Evolutionary conservation across 92 coral and sea anemone genomes (phyloP).

Genomic region (Heliopora coerulea): DNA sequence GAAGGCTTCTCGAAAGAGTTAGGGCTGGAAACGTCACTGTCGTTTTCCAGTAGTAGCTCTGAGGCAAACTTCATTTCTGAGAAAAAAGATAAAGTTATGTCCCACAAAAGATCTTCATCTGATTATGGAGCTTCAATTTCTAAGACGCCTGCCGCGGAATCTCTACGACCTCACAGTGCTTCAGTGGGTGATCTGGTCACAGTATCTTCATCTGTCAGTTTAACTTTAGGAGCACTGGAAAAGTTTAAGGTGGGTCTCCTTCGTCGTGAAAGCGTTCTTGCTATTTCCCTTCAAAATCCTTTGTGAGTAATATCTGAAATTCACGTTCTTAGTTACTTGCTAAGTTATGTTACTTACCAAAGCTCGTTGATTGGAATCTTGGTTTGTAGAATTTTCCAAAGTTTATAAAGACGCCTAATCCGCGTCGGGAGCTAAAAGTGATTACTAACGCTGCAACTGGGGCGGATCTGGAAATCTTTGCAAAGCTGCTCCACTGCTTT

Average conservation of each 20-base stretch:
- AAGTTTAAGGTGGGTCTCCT: not conserved
- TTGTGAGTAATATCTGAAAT: too few relatives aligned
- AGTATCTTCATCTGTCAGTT: not conserved
- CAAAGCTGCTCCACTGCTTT: too few relatives aligned
- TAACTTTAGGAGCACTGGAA: slow-evolving; percentile 13
- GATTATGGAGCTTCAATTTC: slow-evolving; percentile 1
- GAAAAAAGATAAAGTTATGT: not conserved
- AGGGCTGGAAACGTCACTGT: slow-evolving; percentile 47
- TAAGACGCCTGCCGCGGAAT: not conserved
- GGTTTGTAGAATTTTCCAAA: too few relatives aligned
- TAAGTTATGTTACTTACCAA: too few relatives aligned
- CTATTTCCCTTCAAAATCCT: too few relatives aligned
- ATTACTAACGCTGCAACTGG: too few relatives aligned
- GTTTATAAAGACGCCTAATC: too few relatives aligned
- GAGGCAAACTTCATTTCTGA: slow-evolving; percentile 13
- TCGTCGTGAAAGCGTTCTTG: too few relatives aligned
- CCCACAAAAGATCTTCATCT: slow-evolving; percentile 37
- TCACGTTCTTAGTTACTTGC: too few relatives aligned
- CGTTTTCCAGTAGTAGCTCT: slow-evolving; percentile 36
- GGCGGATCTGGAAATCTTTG: too few relatives aligned
- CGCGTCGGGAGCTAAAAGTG: too few relatives aligned
- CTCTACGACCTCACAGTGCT: slow-evolving; percentile 1
- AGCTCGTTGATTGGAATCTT: too few relatives aligned
- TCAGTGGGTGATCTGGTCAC: slow-evolving; percentile 36
- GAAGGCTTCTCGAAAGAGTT: slow-evolving; percentile 64